Evolutionary conservation across 1,140 invertebrate species (phyloP), one percentile per base, ranked within the genome.

Genomic region (Potamilus streckersoni): DNA sequence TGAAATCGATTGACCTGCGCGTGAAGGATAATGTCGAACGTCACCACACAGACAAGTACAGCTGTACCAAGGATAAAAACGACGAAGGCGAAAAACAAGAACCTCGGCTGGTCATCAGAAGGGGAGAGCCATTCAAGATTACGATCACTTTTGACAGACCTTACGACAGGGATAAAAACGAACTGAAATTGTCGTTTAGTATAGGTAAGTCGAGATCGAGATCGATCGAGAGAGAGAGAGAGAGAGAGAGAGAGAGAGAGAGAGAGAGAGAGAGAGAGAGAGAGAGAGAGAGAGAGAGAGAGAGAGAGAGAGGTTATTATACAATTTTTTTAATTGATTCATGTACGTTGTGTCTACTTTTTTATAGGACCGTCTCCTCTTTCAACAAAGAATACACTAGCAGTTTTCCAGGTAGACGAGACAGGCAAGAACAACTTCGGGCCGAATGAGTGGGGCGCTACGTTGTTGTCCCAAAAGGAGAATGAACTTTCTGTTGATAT

Each of bases 1-100:
- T 86, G 12, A 77, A 77, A 60, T 69, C 69, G 14, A 71, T 83
- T 5, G 78, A 86, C 61, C 76, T 78, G n/a, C 62, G 74, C 16
- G 61, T 83, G 8, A 14, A 68, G 14, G 69, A 69, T 11, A 86
- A 86, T 65, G 73, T 75, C 14, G 19, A n/a, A 13, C 69, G 65
- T 16, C 84, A 85, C 57, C 38, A 49, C 11, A 76, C 74, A 11
- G 74, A 76, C 56, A 61, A 76, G 2, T 80, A 70, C 55, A 38
- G 55, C 1, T 69, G 69, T 17, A 77, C 62, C 19, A 14, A 63
- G 17, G 61, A 76, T 8, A 16, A 38, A 38, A 60, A 57, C 12
- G 57, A 60, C 15, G 17, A 69, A 6, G 59, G 62, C 1, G 14
- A 69, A 16, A 6, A 13, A 13, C 27, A 56, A 6, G 59, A 60